Evolutionary conservation across 2,113 vertebrate genomes (phyloP), one percentile per base, ranked within the genome.

Genomic region (Malurus cyaneus): DNA sequence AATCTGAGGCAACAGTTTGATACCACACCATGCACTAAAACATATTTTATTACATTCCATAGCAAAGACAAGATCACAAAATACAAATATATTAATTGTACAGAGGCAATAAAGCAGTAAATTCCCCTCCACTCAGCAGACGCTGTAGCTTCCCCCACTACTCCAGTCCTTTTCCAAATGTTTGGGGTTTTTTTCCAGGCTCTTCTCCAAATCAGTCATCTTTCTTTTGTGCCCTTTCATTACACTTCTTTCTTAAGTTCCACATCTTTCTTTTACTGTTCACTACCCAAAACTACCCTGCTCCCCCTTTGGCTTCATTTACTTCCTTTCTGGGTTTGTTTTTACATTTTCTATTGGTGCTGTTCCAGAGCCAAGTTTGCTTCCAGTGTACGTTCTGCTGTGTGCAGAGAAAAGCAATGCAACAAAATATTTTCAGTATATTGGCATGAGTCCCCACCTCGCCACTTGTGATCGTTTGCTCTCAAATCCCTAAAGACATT

Each of bases 271-370:
- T 94, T 89, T 80, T 83, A 80, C 85, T 89, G 76, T 83, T 93
- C 67, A 82, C 80, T 93, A 95, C 85, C 64, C 95, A 88, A 89
- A 80, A 80, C 88, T 85, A 90, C 91, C 56, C 95, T 76, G 49
- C 76, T 84, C 89, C 92, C 96, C 73, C 66, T 89, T 85, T 69
- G 57, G 88, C 86, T 88, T 78, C 62, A 69, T 86, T 29, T 56
- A 94, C 92, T 94, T 95, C 92, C 94, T 92, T 96, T 93, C 96
- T 92, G 80, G 72, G 72, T 95, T 92, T 94, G 82, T 95, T 94
- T 92, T 79, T 84, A 81, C 91, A 84, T 95, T 95, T 91, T 95
- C 93, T 96, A 89, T 86, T 89, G 88, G 86, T 94, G 89, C 87
- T 57, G 92, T 93, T 89, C 91, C 95, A 88, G 76, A 92, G 91